Base-by-base conservation (phyloP, 1,140 invertebrate species). In the Zaprionus inermis region DNA sequence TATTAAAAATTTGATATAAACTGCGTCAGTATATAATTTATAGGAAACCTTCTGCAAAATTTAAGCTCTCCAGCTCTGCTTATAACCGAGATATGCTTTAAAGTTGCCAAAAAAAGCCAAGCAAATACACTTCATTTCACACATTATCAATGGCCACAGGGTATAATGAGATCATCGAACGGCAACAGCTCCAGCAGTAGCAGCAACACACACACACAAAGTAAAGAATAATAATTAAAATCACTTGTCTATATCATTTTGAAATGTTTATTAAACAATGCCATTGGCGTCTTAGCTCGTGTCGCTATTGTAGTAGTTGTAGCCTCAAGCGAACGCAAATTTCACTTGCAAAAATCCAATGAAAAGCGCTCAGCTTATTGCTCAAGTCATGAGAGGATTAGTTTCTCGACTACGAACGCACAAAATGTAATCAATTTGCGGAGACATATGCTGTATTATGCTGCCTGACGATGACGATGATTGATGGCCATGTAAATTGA, bases 221-320 rank as follows among this genome's bases (percentile, higher is more conserved):
- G 57, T 46, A 55, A 83, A 79, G 74, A 88, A 88, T 78, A 88
- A 88, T 88, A 88, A 88, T 88, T 84, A 88, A 88, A 84, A 84
- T 84, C 75, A 83, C 76, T 88, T 88, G 81, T 70, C 71, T 77
- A 78, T 82, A 82, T 82, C 68, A 73, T 76, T 76, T 68, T 84
- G 77, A 89, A 78, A 88, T 86, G 83, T 86, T 86, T 86, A 88
- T 72, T 89, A 88, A 89, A 89, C 83, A 88, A 77, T 72, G 79
- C 69, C 76, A 82, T 52, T 77, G 78, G 67, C 74, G 60, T 73
- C 59, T 38, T 32, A 10, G 51, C 44, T 67, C 34, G 38, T 67
- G 24, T 36, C 46, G 36, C 67, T 67, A 4, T 66, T 64, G 30
- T 38, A 65, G 51, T 12, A 32, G 14, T 51, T 20, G 28, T 10